Percentiles rank a stretch among this genome's conserved stretches.
These are phyloP conservation scores for Cydia pomonella DNA, from an alignment of 1,140 invertebrate genomes.

Conservation along the genomic window DNA sequence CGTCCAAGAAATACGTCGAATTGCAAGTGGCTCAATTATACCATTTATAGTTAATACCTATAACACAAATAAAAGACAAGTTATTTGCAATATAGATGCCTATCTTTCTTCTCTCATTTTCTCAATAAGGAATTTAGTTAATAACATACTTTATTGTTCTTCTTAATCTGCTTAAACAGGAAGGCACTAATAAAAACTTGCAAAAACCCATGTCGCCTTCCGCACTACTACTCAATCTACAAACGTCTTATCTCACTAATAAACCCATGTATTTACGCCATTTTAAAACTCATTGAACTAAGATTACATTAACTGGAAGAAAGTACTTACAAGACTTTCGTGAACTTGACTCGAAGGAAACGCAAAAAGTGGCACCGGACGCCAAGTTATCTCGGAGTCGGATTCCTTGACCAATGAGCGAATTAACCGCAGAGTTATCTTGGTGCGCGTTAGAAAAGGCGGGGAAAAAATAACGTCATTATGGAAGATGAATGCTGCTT, in stretches of 20 bases:
- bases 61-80: too few species aligned
- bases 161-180: not conserved
- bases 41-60: too few species aligned
- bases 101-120: too few species aligned
- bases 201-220: constrained; percentile 5
- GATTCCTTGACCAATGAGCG: constrained; percentile 7
- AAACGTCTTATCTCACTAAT: not conserved
- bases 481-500: not conserved
- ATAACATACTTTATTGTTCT: not conserved
- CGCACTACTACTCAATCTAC: not conserved
- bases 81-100: too few species aligned
- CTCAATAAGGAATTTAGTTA: not conserved
- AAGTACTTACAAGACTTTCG: constrained; percentile 21
- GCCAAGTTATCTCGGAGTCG: not conserved
- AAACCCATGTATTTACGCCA: not conserved
- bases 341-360: constrained; percentile 16
- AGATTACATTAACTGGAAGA: constrained; percentile 2
- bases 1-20: too few species aligned
- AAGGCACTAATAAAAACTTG: not conserved
- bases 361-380: not conserved
- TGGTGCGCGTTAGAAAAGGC: constrained; percentile 1
- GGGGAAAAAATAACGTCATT: constrained; percentile 3
- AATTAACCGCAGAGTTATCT: constrained; percentile 2
- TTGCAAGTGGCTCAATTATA: too few species aligned
- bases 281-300: not conserved